phyloP scores from a whole-genome alignment of 2,797 vertebrate genomes.

The Aythya fuligula region DNA sequence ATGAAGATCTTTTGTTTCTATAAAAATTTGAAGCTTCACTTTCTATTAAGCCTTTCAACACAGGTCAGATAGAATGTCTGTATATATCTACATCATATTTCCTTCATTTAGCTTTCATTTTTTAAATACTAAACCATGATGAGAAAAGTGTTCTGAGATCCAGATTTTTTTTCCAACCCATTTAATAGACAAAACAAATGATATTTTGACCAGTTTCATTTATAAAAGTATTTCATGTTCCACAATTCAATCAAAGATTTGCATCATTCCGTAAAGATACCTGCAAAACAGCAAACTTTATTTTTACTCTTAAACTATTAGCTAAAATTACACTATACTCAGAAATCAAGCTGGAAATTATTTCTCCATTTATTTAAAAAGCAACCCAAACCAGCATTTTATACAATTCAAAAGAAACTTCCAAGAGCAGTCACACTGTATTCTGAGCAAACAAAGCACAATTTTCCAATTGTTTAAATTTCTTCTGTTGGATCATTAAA shows the following conservation, averaged over 20 bases:
- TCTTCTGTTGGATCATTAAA: background rate
- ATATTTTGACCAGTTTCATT: background rate
- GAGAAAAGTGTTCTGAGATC: background rate
- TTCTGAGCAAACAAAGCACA: background rate
- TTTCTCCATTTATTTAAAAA: constrained; percentile 3
- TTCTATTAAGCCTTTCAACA: background rate
- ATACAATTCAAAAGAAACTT: background rate
- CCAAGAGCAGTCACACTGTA: background rate
- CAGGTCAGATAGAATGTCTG: background rate
- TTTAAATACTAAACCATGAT: background rate
- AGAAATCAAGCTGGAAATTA: background rate
- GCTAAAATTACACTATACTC: background rate
- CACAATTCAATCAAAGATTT: background rate
- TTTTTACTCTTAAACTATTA: background rate
- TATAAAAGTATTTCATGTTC: background rate
- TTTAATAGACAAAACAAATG: background rate
- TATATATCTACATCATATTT: background rate
- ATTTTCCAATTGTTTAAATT: background rate
- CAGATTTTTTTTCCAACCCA: background rate
- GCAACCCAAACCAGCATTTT: background rate
- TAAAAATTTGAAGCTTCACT: background rate
- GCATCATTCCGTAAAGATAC: background rate
- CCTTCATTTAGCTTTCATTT: background rate
- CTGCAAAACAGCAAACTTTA: background rate
- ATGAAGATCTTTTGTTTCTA: background rate